These are phyloP conservation scores for Andricus curvator DNA, from an alignment of 2,888 invertebrate species.

Conservation along the genomic window DNA sequence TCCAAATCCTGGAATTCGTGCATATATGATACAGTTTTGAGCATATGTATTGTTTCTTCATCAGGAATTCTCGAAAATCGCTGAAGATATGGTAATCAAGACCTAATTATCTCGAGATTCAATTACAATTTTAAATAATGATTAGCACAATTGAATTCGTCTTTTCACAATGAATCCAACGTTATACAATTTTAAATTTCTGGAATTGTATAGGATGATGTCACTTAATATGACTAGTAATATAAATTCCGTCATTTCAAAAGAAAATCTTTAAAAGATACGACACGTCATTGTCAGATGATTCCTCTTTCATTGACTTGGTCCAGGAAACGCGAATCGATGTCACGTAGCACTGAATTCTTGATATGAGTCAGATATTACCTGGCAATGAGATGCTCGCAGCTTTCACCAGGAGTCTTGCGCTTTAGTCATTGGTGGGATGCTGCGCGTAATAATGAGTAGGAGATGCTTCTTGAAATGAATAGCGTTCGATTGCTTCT, in stretches of 20 bases:
- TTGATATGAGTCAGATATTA: slow-evolving; percentile 2
- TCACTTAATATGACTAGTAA: background rate
- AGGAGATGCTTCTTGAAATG: slow-evolving; percentile 15
- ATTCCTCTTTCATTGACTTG: background rate
- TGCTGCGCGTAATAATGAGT: slow-evolving; percentile 7
- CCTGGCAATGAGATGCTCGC: background rate
- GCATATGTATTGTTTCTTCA: too few species aligned
- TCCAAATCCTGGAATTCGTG: too few species aligned
- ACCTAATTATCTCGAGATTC: too few species aligned
- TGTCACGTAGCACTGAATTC: background rate
- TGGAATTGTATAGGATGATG: background rate
- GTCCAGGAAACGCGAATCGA: background rate
- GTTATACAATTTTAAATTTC: background rate
- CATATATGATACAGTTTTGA: too few species aligned
- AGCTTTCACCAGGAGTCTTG: background rate
- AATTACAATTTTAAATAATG: too few species aligned
- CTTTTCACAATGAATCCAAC: too few species aligned
- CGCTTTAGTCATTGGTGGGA: background rate
- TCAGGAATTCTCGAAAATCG: too few species aligned
- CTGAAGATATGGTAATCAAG: too few species aligned
- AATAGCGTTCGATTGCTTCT: slow-evolving; percentile 9
- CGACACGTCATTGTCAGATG: background rate
- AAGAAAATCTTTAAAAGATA: background rate
- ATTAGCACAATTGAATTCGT: too few species aligned
- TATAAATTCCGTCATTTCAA: background rate